phyloP scores from a whole-genome alignment of 2,888 invertebrate species.

The Myopa testacea region DNA sequence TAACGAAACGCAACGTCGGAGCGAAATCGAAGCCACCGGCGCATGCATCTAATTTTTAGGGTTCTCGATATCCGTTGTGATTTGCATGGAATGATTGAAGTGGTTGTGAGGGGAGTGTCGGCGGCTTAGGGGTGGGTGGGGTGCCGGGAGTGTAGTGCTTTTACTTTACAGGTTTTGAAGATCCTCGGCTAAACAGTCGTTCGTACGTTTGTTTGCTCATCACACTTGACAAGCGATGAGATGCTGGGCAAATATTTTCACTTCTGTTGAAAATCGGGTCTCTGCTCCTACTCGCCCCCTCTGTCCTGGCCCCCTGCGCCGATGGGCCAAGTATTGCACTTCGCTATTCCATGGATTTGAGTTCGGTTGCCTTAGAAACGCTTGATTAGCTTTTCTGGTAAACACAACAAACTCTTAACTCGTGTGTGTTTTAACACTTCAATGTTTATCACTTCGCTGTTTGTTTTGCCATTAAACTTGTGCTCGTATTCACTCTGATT shows the following conservation, averaged over 20 bases:
- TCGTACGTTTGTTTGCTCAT: not conserved
- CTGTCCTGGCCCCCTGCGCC: not conserved
- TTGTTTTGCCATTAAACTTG: slow-evolving; percentile 26
- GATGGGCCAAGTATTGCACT: not conserved
- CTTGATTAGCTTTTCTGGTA: slow-evolving; percentile 15
- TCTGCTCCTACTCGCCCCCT: not conserved
- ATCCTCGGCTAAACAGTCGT: not conserved
- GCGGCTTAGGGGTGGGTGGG: slow-evolving; percentile 14
- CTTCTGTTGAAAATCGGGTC: slow-evolving; percentile 27
- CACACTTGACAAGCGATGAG: slow-evolving; percentile 1
- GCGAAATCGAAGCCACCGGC: slow-evolving; percentile 17
- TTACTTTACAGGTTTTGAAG: not conserved
- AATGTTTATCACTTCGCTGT: slow-evolving; percentile 41
- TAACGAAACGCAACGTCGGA: slow-evolving; percentile 30
- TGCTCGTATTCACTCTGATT: not conserved
- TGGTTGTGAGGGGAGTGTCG: slow-evolving; percentile 2
- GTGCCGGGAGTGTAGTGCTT: not conserved
- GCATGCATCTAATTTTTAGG: slow-evolving; percentile 4
- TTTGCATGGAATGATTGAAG: not conserved
- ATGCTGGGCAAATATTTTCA: slow-evolving; percentile 29
- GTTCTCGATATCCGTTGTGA: no score
- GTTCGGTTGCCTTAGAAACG: slow-evolving; percentile 7
- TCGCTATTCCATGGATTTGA: not conserved
- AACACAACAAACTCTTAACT: slow-evolving; percentile 36
- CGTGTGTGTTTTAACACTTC: slow-evolving; percentile 46